A percentile compares a stretch with the other conserved stretches of the same genome.
These are phyloP conservation scores for Xenus cinereus DNA, from an alignment of 2,113 vertebrate genomes.

Conservation along the genomic window DNA sequence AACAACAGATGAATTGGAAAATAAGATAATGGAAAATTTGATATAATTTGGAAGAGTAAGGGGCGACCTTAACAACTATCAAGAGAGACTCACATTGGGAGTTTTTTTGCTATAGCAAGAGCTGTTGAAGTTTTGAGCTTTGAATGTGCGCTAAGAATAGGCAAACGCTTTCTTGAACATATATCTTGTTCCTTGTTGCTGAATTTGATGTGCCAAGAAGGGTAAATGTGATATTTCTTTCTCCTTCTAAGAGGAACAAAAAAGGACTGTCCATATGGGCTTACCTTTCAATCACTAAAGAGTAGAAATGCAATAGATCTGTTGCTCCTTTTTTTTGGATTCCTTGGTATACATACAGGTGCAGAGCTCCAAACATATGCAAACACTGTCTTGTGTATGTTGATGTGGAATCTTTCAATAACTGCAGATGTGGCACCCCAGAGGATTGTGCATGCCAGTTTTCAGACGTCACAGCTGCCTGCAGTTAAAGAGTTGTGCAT, in stretches of 20 bases:
- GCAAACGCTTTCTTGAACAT: background rate
- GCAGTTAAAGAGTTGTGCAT: background rate
- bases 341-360: background rate
- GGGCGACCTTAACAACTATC: background rate
- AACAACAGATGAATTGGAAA: background rate
- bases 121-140: background rate
- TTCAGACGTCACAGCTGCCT: slow-evolving; percentile 7
- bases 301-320: background rate
- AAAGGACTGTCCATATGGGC: background rate
- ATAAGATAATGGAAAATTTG: background rate
- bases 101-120: background rate
- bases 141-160: background rate
- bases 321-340: background rate
- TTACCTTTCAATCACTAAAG: background rate
- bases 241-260: background rate
- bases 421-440: background rate
- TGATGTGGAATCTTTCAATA: background rate
- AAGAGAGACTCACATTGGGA: background rate
- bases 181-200: background rate
- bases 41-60: background rate
- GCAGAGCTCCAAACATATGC: background rate
- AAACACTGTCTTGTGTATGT: background rate
- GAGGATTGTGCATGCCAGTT: background rate
- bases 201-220: background rate
- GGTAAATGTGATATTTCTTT: background rate